A percentile compares a stretch with the other conserved stretches of the same genome.
These are phyloP conservation scores for Panonychus citri DNA, from an alignment of 1,140 invertebrate genomes.

Conservation along the genomic window DNA sequence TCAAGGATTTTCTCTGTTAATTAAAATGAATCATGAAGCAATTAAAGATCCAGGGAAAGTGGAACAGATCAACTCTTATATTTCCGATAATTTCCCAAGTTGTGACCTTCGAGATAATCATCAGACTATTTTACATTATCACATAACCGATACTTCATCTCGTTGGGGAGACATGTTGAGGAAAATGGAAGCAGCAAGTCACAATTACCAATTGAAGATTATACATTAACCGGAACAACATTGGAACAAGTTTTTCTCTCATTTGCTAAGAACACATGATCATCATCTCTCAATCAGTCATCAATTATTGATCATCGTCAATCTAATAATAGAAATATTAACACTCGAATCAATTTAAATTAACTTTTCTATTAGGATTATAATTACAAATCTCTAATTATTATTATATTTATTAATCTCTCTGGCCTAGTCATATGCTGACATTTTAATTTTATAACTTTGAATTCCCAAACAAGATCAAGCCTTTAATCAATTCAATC, in stretches of 20 bases:
- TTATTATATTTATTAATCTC: too few species aligned
- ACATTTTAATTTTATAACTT: too few species aligned
- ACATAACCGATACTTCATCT: constrained; percentile 27
- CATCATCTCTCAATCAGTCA: too few species aligned
- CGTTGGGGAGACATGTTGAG: constrained; percentile 24
- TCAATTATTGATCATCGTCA: too few species aligned
- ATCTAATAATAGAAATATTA: too few species aligned
- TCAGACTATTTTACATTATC: constrained; percentile 33
- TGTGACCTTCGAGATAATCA: constrained; percentile 6
- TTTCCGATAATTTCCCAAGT: neutral
- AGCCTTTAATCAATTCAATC: too few species aligned
- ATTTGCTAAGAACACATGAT: constrained; percentile 19
- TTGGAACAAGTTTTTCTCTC: constrained; percentile 30
- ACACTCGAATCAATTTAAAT: too few species aligned
- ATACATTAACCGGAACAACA: constrained; percentile 29
- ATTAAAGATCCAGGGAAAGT: neutral
- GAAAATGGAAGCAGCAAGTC: constrained; percentile 19
- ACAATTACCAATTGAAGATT: constrained; percentile 26
- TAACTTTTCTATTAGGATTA: too few species aligned
- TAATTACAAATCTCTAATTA: too few species aligned
- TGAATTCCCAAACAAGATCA: too few species aligned
- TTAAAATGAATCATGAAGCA: neutral
- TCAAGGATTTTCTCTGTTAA: constrained; percentile 25
- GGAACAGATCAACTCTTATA: neutral
- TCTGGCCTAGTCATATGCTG: too few species aligned